Percentiles rank a stretch among this genome's conserved stretches.
Evolutionary conservation across 2,797 vertebrate genomes (phyloP).

Genomic region (Capromys pilorides): DNA sequence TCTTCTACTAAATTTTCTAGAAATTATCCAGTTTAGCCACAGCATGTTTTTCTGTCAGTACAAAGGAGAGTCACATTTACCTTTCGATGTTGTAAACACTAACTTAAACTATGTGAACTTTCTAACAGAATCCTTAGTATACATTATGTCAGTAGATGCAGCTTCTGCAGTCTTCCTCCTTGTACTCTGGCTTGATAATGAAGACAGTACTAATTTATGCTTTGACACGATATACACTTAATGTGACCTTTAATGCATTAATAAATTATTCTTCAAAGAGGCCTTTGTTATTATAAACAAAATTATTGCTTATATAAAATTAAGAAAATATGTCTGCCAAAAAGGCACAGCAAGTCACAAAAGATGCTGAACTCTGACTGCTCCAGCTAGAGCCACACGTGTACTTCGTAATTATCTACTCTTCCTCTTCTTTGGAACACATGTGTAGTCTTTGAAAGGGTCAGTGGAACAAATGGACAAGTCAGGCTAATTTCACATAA

Average conservation of each 20-base stretch:
- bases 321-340: not conserved
- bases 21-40: not conserved
- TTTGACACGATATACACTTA: not conserved
- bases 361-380: not conserved
- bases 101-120: not conserved
- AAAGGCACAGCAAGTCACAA: slow-evolving; percentile 8
- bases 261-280: not conserved
- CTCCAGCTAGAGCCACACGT: not conserved
- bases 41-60: not conserved
- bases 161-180: not conserved
- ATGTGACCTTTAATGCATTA: not conserved
- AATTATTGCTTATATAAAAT: not conserved
- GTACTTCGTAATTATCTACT: not conserved
- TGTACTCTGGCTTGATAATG: not conserved
- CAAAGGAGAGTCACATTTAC: not conserved
- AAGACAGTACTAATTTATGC: not conserved
- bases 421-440: not conserved
- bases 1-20: slow-evolving; percentile 14
- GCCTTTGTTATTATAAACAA: not conserved
- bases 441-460: not conserved
- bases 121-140: not conserved
- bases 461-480: not conserved
- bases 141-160: not conserved
- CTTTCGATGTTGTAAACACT: not conserved
- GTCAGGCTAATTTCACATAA: not conserved